Evolutionary conservation across 2,888 invertebrate species (phyloP), one percentile per base, ranked within the genome.

Genomic region (Pseudoips prasinana): DNA sequence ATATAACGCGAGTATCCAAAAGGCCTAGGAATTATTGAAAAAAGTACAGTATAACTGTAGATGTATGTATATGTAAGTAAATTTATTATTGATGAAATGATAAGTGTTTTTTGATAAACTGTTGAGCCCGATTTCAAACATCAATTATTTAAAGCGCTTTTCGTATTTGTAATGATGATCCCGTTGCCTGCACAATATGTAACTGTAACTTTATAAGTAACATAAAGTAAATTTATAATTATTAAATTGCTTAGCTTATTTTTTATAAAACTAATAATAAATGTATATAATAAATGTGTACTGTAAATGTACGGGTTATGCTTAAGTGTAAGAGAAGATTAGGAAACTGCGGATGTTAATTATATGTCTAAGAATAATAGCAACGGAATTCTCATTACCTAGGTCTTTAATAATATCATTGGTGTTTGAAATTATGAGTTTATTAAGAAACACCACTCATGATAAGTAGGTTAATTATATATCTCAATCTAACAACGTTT

Each of bases 81-180:
- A 31, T 46, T 38, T 18, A 17, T 34, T 33, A 25, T 23, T 35
- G 11, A 27, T 1, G 8, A 32, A 28, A 38, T 39, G 58, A 68
- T 73, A 69, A 41, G 61, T 64, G 72, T 73, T 68, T 72, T 61
- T 64, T 62, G 55, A 55, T 58, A 63, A 60, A 76, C 73, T 63
- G 47, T 58, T 75, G 84, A 84, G 84, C 84, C 84, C 84, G 58
- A 58, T 81, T 82, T 83, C 77, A 77, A 77, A 76, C 69, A 64
- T 65, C 43, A 46, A 25, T 4, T 25, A 34, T 36, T n/a, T n/a
- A n/a, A n/a, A n/a, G n/a, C n/a, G n/a, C n/a, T n/a, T n/a, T n/a
- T 29, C 1, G 5, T 38, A 33, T 17, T 27, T 26, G 37, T 19
- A 14, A 10, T 28, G 3, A 9, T 14, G 11, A 35, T 42, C 35